Evolutionary conservation across 2,888 invertebrate species (phyloP).

Genomic region (Trissolcus brochymenae): DNA sequence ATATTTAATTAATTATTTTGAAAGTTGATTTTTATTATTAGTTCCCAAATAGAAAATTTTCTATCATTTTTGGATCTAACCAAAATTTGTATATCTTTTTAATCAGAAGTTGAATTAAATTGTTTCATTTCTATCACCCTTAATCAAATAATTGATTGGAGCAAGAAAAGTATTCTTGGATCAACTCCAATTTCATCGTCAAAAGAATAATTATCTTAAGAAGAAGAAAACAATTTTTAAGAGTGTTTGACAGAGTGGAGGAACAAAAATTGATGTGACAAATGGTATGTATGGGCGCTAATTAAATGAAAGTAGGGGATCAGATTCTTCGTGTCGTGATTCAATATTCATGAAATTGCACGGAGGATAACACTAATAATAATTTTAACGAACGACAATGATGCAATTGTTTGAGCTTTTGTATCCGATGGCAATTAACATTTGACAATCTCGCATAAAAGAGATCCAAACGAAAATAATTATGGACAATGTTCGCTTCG

Average conservation of each 20-base stretch:
- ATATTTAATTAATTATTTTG: no score
- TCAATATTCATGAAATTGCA: constrained; percentile 19
- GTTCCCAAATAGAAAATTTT: no score
- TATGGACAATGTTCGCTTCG: constrained; percentile 22
- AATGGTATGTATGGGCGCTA: constrained; percentile 1
- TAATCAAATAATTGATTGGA: no score
- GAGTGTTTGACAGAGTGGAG: background rate
- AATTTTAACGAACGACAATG: constrained; percentile 33
- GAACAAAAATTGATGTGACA: constrained; percentile 2
- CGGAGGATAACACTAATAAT: constrained; percentile 13
- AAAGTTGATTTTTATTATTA: no score
- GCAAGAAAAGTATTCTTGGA: no score
- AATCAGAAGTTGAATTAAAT: no score
- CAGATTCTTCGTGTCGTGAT: constrained; percentile 15
- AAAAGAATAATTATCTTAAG: no score
- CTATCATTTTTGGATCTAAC: no score
- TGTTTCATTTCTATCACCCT: no score
- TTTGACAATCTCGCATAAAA: constrained; percentile 26
- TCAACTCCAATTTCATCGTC: no score
- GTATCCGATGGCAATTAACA: constrained; percentile 30
- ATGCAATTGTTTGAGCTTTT: constrained; percentile 9
- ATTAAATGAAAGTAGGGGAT: constrained; percentile 14
- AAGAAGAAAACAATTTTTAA: background rate
- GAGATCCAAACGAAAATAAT: constrained; percentile 36
- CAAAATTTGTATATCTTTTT: no score